Conservation (phyloP, 2,888 invertebrate species). For the Crioceris asparagi region DNA sequence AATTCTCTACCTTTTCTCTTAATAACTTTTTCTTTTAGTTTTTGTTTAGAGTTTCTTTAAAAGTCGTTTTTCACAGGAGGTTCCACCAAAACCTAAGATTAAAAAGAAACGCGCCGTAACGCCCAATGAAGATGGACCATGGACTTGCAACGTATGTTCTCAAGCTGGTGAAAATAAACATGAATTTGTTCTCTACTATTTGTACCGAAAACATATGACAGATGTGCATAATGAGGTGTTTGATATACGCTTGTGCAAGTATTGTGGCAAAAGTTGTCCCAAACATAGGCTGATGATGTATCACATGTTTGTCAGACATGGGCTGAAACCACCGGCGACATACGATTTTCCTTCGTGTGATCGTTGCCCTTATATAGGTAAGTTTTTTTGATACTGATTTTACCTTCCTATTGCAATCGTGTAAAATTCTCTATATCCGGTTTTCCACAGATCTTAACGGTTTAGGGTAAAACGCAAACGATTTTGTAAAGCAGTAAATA, state of each 20-base stretch:
- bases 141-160: slow-evolving; percentile 69
- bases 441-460: too few species aligned
- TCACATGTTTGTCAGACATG: slow-evolving; percentile 72
- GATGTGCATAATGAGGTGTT: slow-evolving; percentile 71
- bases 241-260: slow-evolving; percentile 68
- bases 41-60: too few species aligned
- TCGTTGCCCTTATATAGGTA: slow-evolving; percentile 55
- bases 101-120: slow-evolving; percentile 28
- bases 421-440: too few species aligned
- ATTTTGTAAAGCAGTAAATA: too few species aligned
- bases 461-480: too few species aligned
- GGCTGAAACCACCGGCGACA: slow-evolving; percentile 56
- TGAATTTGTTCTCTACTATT: slow-evolving; percentile 66
- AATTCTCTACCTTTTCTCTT: too few species aligned
- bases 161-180: slow-evolving; percentile 47
- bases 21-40: too few species aligned
- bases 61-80: too few species aligned
- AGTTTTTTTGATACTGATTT: too few species aligned
- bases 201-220: slow-evolving; percentile 71
- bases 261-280: slow-evolving; percentile 68
- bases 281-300: slow-evolving; percentile 65
- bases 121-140: slow-evolving; percentile 56
- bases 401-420: too few species aligned
- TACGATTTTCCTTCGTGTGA: slow-evolving; percentile 71
- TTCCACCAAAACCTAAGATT: slow-evolving; percentile 3